Evolutionary conservation across 2,888 invertebrate species (phyloP), one percentile per base, ranked within the genome.

Genomic region (Perizoma affinitatum): DNA sequence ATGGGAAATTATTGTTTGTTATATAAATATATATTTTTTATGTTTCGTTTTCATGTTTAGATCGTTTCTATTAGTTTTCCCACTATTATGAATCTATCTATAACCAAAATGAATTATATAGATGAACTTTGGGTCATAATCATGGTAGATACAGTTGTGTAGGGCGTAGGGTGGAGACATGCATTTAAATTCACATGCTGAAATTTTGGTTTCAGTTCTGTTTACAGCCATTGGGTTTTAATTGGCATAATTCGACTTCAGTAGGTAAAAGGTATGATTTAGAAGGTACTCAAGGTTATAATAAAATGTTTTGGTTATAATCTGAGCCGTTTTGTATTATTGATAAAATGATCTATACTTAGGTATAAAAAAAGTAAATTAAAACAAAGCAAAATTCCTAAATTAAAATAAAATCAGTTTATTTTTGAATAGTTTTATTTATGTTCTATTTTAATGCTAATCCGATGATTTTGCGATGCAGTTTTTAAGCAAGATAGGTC

Each of bases 401-500:
- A 89, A 90, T 90, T 89, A 91, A 90, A 90, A 77, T 80, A 83
- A 78, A 83, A 84, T 80, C 87, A 87, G 84, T 85, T 84, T 83
- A 68, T 74, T 74, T 6, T 67, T 62, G 46, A 64, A 61, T 78
- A 68, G 75, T 87, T 86, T 86, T 67, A 81, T 82, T 84, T 75
- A 34, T n/a, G 10, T 44, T 44, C 44, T 7, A 44, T 22, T 44
- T 44, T 22, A 7, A 6, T 11, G 22, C 5, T n/a, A 44, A 44
- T 7, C 44, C 6, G 22, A 22, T 6, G 44, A 42, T 42, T 6
- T 10, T 10, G 10, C 41, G n/a, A 41, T 41, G 41, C 22, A 41
- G 41, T 41, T 8, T 41, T 9, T n/a, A 9, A 8, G 8, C 8
- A 5, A 8, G n/a, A 9, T 8, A 41, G 6, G 8, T 5, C 8